These are phyloP conservation scores for Cheumatopsyche charites DNA, from an alignment of 1,140 invertebrate species.

Conservation along the genomic window DNA sequence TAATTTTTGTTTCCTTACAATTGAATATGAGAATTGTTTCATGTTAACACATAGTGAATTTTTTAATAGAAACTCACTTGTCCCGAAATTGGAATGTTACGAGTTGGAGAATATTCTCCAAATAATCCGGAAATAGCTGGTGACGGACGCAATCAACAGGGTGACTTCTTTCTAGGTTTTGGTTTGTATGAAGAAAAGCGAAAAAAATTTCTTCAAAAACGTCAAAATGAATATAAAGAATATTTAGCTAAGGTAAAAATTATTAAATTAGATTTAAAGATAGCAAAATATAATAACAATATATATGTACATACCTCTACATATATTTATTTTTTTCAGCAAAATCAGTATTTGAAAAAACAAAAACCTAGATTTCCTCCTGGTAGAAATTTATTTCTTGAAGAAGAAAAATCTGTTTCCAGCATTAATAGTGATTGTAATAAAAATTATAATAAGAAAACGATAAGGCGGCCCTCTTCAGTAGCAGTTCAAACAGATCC, in stretches of 20 bases:
- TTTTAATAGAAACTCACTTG: slow-evolving; percentile 36
- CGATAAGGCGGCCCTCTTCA: slow-evolving; percentile 36
- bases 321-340: slow-evolving; percentile 24
- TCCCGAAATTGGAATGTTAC: slow-evolving; percentile 57
- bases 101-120: slow-evolving; percentile 64
- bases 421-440: slow-evolving; percentile 11
- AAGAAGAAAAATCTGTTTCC: slow-evolving; percentile 16
- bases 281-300: too few relatives aligned
- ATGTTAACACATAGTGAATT: neutral
- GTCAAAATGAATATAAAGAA: slow-evolving; percentile 61
- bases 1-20: too few relatives aligned
- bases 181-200: slow-evolving; percentile 63
- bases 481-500: slow-evolving; percentile 46
- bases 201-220: slow-evolving; percentile 58
- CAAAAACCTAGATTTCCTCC: slow-evolving; percentile 22
- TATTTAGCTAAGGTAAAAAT: slow-evolving; percentile 60
- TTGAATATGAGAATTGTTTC: too few relatives aligned
- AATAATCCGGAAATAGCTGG: slow-evolving; percentile 60
- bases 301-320: too few relatives aligned
- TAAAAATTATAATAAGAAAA: slow-evolving; percentile 18
- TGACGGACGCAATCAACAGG: slow-evolving; percentile 44
- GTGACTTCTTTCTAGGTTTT: slow-evolving; percentile 60
- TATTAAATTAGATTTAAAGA: neutral
- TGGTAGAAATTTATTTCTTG: slow-evolving; percentile 36
- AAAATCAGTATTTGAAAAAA: slow-evolving; percentile 38